Conservation (phyloP, 2,113 vertebrate species). For the Speoplatyrhinus poulsoni region DNA sequence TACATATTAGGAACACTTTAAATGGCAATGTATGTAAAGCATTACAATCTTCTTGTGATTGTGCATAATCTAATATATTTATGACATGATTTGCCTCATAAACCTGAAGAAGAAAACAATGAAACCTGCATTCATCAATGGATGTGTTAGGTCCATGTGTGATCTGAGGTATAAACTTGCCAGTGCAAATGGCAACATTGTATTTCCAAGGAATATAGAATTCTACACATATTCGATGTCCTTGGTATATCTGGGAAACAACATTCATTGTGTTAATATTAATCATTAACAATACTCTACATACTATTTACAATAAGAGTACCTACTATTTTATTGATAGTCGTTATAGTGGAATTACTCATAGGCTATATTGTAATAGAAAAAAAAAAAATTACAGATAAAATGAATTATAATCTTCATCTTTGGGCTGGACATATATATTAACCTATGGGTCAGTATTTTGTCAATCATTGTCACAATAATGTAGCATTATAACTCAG, state of each 20-base stretch:
- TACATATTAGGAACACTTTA: conserved; percentile 7
- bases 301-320: conserved; percentile 1
- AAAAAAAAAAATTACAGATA: too few relatives aligned
- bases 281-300: background rate
- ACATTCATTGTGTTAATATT: background rate
- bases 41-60: conserved; percentile 35
- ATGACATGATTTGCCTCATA: conserved; percentile 34
- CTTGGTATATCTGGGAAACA: background rate
- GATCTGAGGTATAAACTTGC: conserved; percentile 51
- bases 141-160: conserved; percentile 34
- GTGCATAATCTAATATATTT: conserved; percentile 55
- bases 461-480: background rate
- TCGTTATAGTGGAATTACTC: background rate
- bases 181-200: too few relatives aligned
- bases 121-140: conserved; percentile 19
- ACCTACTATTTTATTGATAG: background rate
- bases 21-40: conserved; percentile 20
- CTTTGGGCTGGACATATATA: too few relatives aligned
- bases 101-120: conserved; percentile 56
- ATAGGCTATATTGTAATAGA: too few relatives aligned
- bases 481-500: conserved; percentile 5
- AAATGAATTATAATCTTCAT: too few relatives aligned
- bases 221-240: too few relatives aligned
- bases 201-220: too few relatives aligned
- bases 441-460: background rate